Evolutionary conservation across 2,888 invertebrate species (phyloP), one percentile per base, ranked within the genome.

Genomic region (Ectemnius continuus): DNA sequence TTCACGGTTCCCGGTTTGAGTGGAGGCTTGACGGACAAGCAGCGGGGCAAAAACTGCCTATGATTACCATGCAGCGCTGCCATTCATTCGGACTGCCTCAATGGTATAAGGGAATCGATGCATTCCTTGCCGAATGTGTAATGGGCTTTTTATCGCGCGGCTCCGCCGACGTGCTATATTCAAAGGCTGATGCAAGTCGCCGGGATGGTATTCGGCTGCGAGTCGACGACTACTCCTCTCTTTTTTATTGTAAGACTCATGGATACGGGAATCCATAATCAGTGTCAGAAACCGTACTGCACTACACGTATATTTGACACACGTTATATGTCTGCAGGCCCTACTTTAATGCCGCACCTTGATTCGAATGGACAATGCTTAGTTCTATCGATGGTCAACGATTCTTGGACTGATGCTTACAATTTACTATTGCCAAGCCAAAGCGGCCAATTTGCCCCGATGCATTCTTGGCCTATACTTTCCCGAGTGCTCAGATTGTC

Each of bases 391-490:
- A 75, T 76, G 79, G 81, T 78, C 81, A 75, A 75, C 79, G 69
- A 77, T 78, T 73, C 74, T 62, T 80, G 81, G 82, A 85, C 83
- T 84, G 84, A 79, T 84, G 86, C 85, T 85, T 82, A 84, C 79
- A 84, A 85, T 86, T 86, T 80, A 85, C 83, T 84, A 81, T 80
- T 81, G 82, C 82, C 82, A 84, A 82, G 81, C 84, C 78, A 78
- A 76, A 70, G 72, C 64, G 57, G 67, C 67, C 69, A 56, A 70
- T 66, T 59, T 52, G 60, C 57, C 59, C 48, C 66, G 60, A 71
- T 72, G 74, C 73, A 61, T 73, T 72, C 26, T 57, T 16, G 52
- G 0, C 14, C 18, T 20, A 14, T 45, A 4, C 65, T 61, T 8
- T 48, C 48, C 16, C 18, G 59, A 61, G 59, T 59, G 57, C 58